Evolutionary conservation across 2,113 vertebrate species (phyloP), one percentile per base, ranked within the genome.

Genomic region (Amblyornis subalaris): DNA sequence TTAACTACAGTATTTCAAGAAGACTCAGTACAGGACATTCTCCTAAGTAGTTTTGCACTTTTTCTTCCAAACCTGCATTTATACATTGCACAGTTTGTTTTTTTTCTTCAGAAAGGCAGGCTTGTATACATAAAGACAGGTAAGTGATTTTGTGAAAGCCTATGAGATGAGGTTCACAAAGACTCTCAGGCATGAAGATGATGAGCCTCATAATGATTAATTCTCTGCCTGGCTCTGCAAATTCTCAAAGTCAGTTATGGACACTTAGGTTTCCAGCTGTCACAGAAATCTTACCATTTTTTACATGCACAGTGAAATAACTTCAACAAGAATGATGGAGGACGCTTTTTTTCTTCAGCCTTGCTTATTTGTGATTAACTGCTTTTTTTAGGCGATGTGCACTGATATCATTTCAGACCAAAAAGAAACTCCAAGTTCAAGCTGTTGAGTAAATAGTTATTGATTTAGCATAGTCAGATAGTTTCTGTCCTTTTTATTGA

Each of bases 41-140:
- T n/a, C 4, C 4, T 44, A 31, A 31, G 18, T 2, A 62, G 10
- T 54, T 73, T 14, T 40, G 4, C 0, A 0, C 0, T 28, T 64
- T 80, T 88, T 45, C 14, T 90, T 77, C 29, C 25, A 54, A 86
- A 71, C 10, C 12, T 76, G 44, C 7, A 28, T 61, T 72, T 73
- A 28, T 54, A 26, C 22, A 79, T 17, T 33, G 8, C 12, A 62
- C 18, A 21, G 10, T 38, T 54, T 10, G 11, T 23, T 53, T 36
- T 51, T 53, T 28, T 50, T 14, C 33, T 74, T 78, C 44, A n/a
- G 8, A 79, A 72, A 69, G 26, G 28, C 26, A 51, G 11, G 14
- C 42, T 38, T 29, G 19, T 72, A 60, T 65, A 25, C 25, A 44
- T 61, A 90, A 88, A 88, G 48, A 47, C 8, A 81, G 12, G 5